phyloP scores from a whole-genome alignment of 2,113 vertebrate genomes.

The Donacobius atricapilla region DNA sequence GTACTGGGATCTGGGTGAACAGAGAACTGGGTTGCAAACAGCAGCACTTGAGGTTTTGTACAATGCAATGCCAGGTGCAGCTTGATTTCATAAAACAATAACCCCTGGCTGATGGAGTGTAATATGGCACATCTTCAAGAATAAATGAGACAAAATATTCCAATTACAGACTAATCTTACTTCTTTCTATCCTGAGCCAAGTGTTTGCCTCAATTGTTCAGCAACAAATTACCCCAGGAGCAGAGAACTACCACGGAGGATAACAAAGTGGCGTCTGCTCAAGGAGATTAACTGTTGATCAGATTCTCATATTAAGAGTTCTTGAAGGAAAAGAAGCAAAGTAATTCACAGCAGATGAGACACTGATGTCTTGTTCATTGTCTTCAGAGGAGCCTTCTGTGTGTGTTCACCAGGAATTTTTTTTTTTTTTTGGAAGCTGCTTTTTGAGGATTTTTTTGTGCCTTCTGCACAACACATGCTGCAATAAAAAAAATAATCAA shows the following conservation, averaged over 20 bases:
- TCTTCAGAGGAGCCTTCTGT: slow-evolving; percentile 42
- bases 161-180: slow-evolving; percentile 68
- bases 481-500: background rate
- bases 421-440: slow-evolving; percentile 2
- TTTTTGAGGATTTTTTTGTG: slow-evolving; percentile 11
- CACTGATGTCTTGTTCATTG: slow-evolving; percentile 45
- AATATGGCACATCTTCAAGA: slow-evolving; percentile 77
- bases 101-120: slow-evolving; percentile 68
- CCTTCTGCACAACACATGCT: slow-evolving; percentile 34
- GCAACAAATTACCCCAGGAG: slow-evolving; percentile 64
- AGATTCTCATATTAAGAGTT: background rate
- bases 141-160: slow-evolving; percentile 79
- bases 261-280: background rate
- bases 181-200: slow-evolving; percentile 63
- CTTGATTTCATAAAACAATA: slow-evolving; percentile 63
- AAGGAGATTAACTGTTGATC: slow-evolving; percentile 18
- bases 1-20: background rate
- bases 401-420: background rate
- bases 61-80: slow-evolving; percentile 58
- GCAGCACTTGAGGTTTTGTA: slow-evolving; percentile 5
- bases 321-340: slow-evolving; percentile 12
- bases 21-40: background rate
- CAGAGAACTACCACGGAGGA: background rate
- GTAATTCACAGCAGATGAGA: slow-evolving; percentile 50
- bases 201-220: slow-evolving; percentile 68